Evolutionary conservation across 2,113 vertebrate species (phyloP), one percentile per base, ranked within the genome.

Genomic region (Tragelaphus strepsiceros): DNA sequence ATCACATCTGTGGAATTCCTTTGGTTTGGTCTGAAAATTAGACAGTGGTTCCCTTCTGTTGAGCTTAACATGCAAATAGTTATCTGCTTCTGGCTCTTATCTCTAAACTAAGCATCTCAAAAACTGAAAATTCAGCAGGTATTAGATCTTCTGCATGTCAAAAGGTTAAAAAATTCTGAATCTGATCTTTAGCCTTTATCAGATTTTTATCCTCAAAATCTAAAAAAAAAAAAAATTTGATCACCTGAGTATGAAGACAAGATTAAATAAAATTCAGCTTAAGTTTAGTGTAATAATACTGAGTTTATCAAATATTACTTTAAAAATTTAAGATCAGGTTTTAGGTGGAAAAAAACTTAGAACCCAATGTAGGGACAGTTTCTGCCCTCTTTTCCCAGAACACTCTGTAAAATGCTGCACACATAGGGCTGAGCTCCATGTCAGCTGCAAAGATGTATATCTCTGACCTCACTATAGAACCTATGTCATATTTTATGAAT

Each of bases 221-320:
- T 71, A 53, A 96, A 80, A 64, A 64, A n/a, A 81, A 85, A 87
- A 95, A 89, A 94, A 56, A 96, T 12, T 5, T 0, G 88, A 39
- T 28, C 74, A 78, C 19, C 32, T 97, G n/a, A 86, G 82, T 92
- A 94, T 64, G 14, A 95, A 97, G 85, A 67, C 56, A 64, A 58
- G 35, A 9, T 92, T 28, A 80, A 95, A 54, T 88, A 78, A 97
- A 89, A 77, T 7, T 61, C 67, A 49, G 19, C 11, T 85, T 19
- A 56, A 16, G 35, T 90, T 84, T 64, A 77, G 30, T 35, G 11
- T 32, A 32, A 35, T 64, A 78, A 5, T 11, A 24, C 1, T 51
- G 24, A 46, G 43, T 16, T 61, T 32, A 80, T 62, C 56, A 77
- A 77, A 49, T 46, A 54, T 49, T 30, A 43, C 30, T 90, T 54